phyloP scores from a whole-genome alignment of 2,113 vertebrate species.

The Gopherus evgoodei region DNA sequence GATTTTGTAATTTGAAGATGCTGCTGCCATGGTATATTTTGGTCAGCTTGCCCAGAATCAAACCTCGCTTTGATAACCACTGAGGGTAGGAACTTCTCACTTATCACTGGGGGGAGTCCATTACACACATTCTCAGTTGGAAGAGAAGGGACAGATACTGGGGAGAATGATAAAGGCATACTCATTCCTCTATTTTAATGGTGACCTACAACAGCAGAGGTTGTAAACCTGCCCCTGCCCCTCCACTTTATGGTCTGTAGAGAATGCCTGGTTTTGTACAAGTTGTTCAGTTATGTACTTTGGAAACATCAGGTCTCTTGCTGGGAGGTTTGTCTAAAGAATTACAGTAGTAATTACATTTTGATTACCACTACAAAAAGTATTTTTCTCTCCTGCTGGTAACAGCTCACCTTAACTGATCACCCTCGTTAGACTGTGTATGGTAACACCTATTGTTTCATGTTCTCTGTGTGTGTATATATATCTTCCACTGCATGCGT shows the following conservation, averaged over 20 bases:
- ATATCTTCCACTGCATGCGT: too few relatives aligned
- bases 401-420: too few relatives aligned
- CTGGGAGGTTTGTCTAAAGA: background rate
- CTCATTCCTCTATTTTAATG: background rate
- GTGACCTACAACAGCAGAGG: background rate
- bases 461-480: too few relatives aligned
- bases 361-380: too few relatives aligned
- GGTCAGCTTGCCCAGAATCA: constrained; percentile 72
- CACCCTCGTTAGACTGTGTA: too few relatives aligned
- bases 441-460: too few relatives aligned
- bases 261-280: background rate
- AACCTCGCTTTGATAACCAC: constrained; percentile 68
- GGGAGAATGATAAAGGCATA: background rate
- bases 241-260: background rate
- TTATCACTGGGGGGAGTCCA: constrained; percentile 57
- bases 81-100: constrained; percentile 9
- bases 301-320: background rate
- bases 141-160: constrained; percentile 4
- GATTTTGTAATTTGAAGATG: constrained; percentile 64
- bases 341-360: background rate
- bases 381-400: too few relatives aligned
- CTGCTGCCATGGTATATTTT: constrained; percentile 67
- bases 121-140: constrained; percentile 38
- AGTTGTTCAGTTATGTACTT: background rate
- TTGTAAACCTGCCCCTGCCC: background rate